phyloP scores from a whole-genome alignment of 2,888 invertebrate species.

The Drosophila seclusa region DNA sequence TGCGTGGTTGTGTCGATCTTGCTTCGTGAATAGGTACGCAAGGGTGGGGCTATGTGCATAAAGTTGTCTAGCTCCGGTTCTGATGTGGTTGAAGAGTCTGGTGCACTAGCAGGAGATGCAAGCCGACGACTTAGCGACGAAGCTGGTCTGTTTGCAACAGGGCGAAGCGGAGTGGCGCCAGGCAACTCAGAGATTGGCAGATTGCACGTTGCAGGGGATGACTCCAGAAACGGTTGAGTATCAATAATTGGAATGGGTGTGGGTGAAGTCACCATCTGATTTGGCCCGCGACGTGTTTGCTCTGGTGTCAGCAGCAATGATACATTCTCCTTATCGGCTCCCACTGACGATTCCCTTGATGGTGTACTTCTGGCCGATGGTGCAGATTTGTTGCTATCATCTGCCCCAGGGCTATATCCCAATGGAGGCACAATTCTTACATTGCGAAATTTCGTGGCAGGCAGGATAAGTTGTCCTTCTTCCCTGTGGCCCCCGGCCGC shows the following conservation, averaged over 20 bases:
- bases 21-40: constrained; percentile 74
- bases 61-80: background rate
- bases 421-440: constrained; percentile 16
- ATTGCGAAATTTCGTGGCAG: constrained; percentile 13
- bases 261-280: background rate
- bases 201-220: background rate
- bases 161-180: background rate
- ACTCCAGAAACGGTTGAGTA: background rate
- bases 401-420: background rate
- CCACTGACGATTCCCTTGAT: constrained; percentile 1
- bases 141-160: background rate
- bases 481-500: constrained; percentile 27
- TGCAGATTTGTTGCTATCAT: constrained; percentile 1
- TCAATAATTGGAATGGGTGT: background rate
- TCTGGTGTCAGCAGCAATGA: constrained; percentile 47
- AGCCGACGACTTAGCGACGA: background rate
- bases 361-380: constrained; percentile 67
- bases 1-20: constrained; percentile 4
- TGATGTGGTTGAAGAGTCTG: too few species aligned
- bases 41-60: constrained; percentile 50
- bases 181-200: background rate
- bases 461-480: constrained; percentile 23
- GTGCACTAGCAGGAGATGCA: background rate
- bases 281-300: constrained; percentile 33
- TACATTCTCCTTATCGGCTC: constrained; percentile 49